Base-by-base conservation (phyloP, 2,797 vertebrate species). In the Poecilia picta region DNA sequence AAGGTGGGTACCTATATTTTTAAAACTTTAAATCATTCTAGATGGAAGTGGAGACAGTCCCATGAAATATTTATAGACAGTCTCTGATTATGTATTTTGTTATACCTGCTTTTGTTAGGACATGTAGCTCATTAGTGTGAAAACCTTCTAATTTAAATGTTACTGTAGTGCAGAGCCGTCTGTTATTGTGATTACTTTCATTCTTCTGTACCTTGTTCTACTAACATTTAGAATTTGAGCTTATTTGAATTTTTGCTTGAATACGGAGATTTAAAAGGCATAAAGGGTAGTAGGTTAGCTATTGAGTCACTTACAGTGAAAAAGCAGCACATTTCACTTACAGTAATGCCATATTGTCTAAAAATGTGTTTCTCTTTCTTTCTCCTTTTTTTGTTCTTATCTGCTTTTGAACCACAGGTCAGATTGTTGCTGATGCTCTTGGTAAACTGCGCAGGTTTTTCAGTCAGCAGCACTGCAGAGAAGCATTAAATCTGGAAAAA, bases 381-480 rank as follows among this genome's bases (percentile, higher is more conserved):
- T 33, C 5, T 23, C 43, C 47, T 15, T 74, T 1, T n/a, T 1
- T n/a, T 33, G 12, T 15, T n/a, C 25, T 57, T 28, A n/a, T 5
- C 2, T 74, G 2, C 43, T 28, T 84, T 77, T 68, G 15, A 43
- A 77, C 75, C 76, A 45, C 89, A 96, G 95, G 92, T 74, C 88
- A 0, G 28, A 0, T 0, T 15, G 95, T 95, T 72, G 46, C 81
- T 49, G 77, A 49, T 66, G 68, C 92, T 51, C 4, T 4, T 41
- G 90, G 86, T 11, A 36, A 92, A 71, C 0, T 28, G 0, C 92
- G 95, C 2, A 46, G 3, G 8, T 95, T 95, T 79, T 80, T 95
- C 47, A 89, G 92, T 81, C 91, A 85, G 76, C 75, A 84, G 0
- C 85, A 88, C 83, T 96, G 95, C 89, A 91, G 93, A 72, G 79